Conservation (phyloP, 1,140 invertebrate species). For the Zaprionus capensis region DNA sequence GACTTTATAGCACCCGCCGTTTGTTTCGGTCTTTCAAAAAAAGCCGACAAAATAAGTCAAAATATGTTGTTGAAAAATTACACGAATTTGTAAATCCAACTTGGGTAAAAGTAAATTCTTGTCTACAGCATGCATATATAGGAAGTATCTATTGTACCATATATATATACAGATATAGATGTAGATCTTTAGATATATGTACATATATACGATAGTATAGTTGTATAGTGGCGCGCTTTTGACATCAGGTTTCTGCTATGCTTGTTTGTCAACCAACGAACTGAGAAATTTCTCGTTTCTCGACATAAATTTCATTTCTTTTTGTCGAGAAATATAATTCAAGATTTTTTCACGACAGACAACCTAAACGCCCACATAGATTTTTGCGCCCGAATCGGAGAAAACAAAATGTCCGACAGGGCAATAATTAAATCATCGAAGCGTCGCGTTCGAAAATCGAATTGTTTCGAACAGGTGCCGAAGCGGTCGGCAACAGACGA, state of each 20-base stretch:
- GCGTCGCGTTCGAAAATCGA: slow-evolving; percentile 64
- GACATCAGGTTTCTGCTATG: slow-evolving; percentile 61
- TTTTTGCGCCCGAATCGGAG: slow-evolving; percentile 45
- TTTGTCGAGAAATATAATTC: slow-evolving; percentile 37
- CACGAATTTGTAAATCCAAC: slow-evolving; percentile 67
- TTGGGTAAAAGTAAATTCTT: slow-evolving; percentile 50
- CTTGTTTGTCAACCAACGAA: slow-evolving; percentile 54
- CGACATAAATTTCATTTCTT: slow-evolving; percentile 25
- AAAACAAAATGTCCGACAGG: slow-evolving; percentile 38
- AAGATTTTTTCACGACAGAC: slow-evolving; percentile 16
- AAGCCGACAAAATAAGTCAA: slow-evolving; percentile 13
- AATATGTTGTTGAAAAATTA: slow-evolving; percentile 61
- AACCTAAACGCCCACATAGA: slow-evolving; percentile 54
- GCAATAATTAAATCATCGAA: slow-evolving; percentile 81
- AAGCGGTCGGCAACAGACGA: slow-evolving; percentile 36
- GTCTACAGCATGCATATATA: slow-evolving; percentile 15
- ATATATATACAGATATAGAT: slow-evolving; percentile 4
- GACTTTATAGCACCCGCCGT: neutral
- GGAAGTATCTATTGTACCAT: neutral
- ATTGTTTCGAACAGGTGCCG: slow-evolving; percentile 78
- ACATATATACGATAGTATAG: neutral
- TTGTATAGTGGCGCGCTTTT: slow-evolving; percentile 61
- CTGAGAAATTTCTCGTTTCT: slow-evolving; percentile 41
- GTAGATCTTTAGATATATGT: neutral
- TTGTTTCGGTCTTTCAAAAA: neutral